Percentiles rank a stretch among this genome's conserved stretches.
Conservation (phyloP, 2,797 vertebrate species). For the Esox masquinongy region DNA sequence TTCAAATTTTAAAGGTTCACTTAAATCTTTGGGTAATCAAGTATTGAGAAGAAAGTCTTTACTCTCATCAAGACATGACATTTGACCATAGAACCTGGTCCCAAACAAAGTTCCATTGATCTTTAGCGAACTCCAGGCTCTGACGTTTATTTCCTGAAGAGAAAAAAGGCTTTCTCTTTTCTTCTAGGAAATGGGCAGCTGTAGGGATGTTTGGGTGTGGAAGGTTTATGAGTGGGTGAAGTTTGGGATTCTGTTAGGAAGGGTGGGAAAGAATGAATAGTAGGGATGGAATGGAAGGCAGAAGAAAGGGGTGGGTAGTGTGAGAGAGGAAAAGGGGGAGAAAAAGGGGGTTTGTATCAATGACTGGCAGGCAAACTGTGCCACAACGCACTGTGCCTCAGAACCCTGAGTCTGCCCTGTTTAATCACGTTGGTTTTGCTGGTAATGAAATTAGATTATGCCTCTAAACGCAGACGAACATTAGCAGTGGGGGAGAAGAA, state of each 20-base stretch:
- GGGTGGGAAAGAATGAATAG: constrained; percentile 23
- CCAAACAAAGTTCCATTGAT: too few species aligned
- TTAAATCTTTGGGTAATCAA: too few species aligned
- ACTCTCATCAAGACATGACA: too few species aligned
- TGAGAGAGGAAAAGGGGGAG: constrained; percentile 54
- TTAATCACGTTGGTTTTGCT: constrained; percentile 97
- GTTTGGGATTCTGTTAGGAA: constrained; percentile 55
- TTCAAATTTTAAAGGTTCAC: too few species aligned
- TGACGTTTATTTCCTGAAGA: too few species aligned
- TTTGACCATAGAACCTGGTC: too few species aligned
- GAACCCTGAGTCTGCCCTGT: constrained; percentile 92
- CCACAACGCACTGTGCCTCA: constrained; percentile 54
- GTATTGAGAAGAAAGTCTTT: too few species aligned
- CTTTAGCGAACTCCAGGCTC: too few species aligned
- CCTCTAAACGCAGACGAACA: constrained; percentile 87
- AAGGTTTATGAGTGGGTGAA: neutral
- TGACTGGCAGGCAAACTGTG: constrained; percentile 69
- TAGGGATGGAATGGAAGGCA: neutral
- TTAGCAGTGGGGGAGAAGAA: constrained; percentile 30
- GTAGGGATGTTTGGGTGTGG: neutral
- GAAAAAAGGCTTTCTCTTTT: too few species aligned
- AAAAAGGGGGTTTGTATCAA: constrained; percentile 42
- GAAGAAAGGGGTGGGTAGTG: constrained; percentile 27
- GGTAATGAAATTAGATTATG: constrained; percentile 99
- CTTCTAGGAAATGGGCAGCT: constrained; percentile 20